These are phyloP conservation scores for Cryptomyrus ogoouensis DNA, from an alignment of 2,113 vertebrate genomes.

Conservation along the genomic window DNA sequence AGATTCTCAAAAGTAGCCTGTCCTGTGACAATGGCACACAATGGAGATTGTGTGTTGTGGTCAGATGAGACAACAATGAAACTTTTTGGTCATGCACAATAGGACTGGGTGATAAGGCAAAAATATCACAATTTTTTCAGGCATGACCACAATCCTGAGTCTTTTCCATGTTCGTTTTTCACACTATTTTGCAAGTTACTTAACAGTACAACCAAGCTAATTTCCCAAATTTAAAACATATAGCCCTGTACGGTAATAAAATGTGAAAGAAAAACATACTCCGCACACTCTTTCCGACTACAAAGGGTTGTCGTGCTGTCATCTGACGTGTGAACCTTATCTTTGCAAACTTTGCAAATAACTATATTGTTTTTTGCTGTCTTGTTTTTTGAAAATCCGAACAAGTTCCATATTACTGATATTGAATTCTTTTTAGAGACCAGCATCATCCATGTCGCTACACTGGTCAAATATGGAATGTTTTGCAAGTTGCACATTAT, in stretches of 20 bases:
- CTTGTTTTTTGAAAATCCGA: background rate
- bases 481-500: background rate
- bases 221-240: background rate
- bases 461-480: background rate
- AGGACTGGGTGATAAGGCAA: background rate
- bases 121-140: background rate
- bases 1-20: background rate
- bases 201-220: background rate
- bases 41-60: too few relatives aligned
- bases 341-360: background rate
- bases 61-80: too few relatives aligned
- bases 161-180: background rate
- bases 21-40: too few relatives aligned
- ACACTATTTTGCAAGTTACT: background rate
- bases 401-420: background rate
- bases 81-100: background rate
- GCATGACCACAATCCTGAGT: background rate
- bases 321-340: background rate
- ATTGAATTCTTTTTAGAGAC: background rate
- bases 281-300: background rate
- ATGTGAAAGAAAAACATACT: background rate
- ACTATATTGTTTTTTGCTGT: background rate
- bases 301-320: background rate
- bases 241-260: background rate
- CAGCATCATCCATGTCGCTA: background rate